These are phyloP conservation scores for Solenopsis fugax DNA, from an alignment of 1,140 invertebrate genomes.

Conservation along the genomic window DNA sequence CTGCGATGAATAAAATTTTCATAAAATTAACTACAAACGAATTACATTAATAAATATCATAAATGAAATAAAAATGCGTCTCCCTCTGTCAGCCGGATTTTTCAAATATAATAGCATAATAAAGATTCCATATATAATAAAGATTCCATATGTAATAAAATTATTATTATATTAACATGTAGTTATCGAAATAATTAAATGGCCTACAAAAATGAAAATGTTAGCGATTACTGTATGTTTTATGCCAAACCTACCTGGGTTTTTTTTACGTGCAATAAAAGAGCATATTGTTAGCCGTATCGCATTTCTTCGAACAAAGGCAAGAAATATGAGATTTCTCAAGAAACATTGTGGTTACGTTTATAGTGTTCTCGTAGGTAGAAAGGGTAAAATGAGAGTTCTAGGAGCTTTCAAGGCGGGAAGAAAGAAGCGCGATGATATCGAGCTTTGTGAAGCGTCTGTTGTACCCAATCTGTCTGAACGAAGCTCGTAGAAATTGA, in stretches of 20 bases:
- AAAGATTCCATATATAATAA: not conserved
- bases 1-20: not conserved
- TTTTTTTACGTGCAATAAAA: not conserved
- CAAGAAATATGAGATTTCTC: slow-evolving; percentile 32
- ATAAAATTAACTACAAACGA: not conserved
- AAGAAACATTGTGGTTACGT: slow-evolving; percentile 10
- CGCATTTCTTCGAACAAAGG: slow-evolving; percentile 5
- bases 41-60: slow-evolving; percentile 6
- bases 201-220: not conserved
- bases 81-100: not conserved
- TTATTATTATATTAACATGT: not conserved
- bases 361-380: slow-evolving; percentile 10
- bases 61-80: not conserved
- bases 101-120: not conserved
- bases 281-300: not conserved
- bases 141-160: not conserved
- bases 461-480: slow-evolving; percentile 43
- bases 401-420: not conserved
- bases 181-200: slow-evolving; percentile 13
- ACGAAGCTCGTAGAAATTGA: slow-evolving; percentile 43
- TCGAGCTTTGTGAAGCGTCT: slow-evolving; percentile 21
- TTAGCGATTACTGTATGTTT: not conserved
- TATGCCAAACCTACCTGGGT: not conserved
- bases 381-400: slow-evolving; percentile 12
- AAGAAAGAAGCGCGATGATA: slow-evolving; percentile 10